Conservation (phyloP, 2,113 vertebrate species). For the Pardalotus punctatus region DNA sequence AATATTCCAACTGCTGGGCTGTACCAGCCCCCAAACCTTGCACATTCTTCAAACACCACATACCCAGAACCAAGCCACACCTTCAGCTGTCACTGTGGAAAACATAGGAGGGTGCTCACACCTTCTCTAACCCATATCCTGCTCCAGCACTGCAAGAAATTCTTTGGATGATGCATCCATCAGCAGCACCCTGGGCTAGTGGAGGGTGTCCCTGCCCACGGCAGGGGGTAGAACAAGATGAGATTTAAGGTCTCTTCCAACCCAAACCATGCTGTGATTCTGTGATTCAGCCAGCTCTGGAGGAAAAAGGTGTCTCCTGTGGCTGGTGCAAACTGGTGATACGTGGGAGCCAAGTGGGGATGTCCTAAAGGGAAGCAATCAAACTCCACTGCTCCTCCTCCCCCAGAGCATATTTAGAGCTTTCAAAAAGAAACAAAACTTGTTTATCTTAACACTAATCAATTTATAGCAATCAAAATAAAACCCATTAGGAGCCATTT, state of each 20-base stretch:
- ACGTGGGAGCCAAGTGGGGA: background rate
- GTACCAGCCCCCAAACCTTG: background rate
- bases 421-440: slow-evolving; percentile 60
- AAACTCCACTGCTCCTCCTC: background rate
- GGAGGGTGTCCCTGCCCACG: accelerated
- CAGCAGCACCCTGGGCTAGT: background rate
- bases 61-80: background rate
- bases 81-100: background rate
- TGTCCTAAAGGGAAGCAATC: background rate
- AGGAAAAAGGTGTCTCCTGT: background rate
- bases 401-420: slow-evolving; percentile 56
- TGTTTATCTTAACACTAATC: slow-evolving; percentile 66
- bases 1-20: background rate
- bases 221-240: background rate
- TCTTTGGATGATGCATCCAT: background rate
- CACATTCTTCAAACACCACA: background rate
- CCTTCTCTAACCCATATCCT: background rate
- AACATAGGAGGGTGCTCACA: background rate
- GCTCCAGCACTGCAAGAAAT: background rate
- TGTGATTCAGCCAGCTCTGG: background rate
- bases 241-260: background rate
- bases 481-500: slow-evolving; percentile 74
- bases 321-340: background rate
- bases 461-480: slow-evolving; percentile 76
- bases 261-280: background rate